Evolutionary conservation across 2,888 invertebrate species (phyloP), one percentile per base, ranked within the genome.

Genomic region (Punctoribates punctum): DNA sequence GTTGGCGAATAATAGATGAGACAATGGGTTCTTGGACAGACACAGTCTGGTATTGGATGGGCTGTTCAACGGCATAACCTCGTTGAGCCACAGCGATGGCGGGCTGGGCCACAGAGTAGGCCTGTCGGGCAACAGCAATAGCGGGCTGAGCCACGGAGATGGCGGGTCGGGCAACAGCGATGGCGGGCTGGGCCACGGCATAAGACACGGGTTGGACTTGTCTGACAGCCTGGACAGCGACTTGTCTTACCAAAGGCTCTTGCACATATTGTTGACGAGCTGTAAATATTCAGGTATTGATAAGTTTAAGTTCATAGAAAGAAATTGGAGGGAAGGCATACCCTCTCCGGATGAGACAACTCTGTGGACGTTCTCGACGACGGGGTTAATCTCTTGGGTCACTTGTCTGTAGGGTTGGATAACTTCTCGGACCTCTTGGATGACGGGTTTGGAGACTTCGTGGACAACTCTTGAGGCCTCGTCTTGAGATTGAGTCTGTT

Each of bases 401-500:
- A 72, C 2, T n/a, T 72, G 72, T 46, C 72, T 42, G 46, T 72
- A 72, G 27, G 72, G 72, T 72, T 46, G 46, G 46, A 72, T 72
- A 1, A 72, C 72, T 72, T 72, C 72, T 17, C 48, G 3, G 15
- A 72, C 72, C 57, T 76, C 76, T 46, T 76, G 76, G 46, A 76
- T 73, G 23, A 73, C 73, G 48, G 76, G 76, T 29, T 73, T 73
- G 5, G 42, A 20, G 17, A 76, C 73, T 73, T 76, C 73, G 29
- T 54, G 65, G 73, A 73, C 25, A 34, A 76, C 62, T 27, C 62
- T 73, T n/a, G 62, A 27, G 11, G 73, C 60, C 11, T 76, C 76
- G n/a, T 76, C 76, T 48, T 38, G 23, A 1, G 73, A 57, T 48
- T 27, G 11, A n/a, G 42, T 51, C 8, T 48, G 38, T 65, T 76